A percentile compares a stretch with the other conserved stretches of the same genome.
Evolutionary conservation across 2,888 invertebrate species (phyloP).

Genomic region (Elmis aenea): DNA sequence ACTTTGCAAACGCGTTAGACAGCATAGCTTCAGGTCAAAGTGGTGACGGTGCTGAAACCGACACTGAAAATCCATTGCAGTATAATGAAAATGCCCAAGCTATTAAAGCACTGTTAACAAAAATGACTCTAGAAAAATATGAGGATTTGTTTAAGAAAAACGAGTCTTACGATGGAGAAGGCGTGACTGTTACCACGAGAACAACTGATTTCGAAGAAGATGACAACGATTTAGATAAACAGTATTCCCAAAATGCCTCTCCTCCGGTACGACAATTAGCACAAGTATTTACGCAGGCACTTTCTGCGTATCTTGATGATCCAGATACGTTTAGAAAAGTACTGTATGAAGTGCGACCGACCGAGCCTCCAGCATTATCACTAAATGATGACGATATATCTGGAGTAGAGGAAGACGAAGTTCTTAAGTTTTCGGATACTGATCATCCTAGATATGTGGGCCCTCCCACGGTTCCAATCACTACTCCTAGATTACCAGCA

Average conservation of each 20-base stretch:
- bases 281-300: slow-evolving; percentile 77
- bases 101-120: slow-evolving; percentile 14
- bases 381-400: slow-evolving; percentile 31
- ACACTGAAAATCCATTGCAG: slow-evolving; percentile 5
- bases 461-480: slow-evolving; percentile 47
- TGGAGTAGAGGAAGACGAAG: slow-evolving; percentile 62
- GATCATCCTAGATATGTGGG: slow-evolving; percentile 41
- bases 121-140: slow-evolving; percentile 15
- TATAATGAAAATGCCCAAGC: slow-evolving; percentile 13
- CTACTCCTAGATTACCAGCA: slow-evolving; percentile 17
- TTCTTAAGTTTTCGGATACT: slow-evolving; percentile 72
- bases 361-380: slow-evolving; percentile 60
- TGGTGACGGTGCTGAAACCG: slow-evolving; percentile 10
- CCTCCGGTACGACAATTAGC: slow-evolving; percentile 74
- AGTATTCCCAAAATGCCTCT: slow-evolving; percentile 57
- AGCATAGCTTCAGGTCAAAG: slow-evolving; percentile 29
- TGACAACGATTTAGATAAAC: slow-evolving; percentile 52
- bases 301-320: slow-evolving; percentile 77
- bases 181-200: slow-evolving; percentile 14
- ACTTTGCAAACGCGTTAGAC: slow-evolving; percentile 69
- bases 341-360: slow-evolving; percentile 72
- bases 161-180: slow-evolving; percentile 5
- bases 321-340: slow-evolving; percentile 76
- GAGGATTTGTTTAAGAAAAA: slow-evolving; percentile 47
- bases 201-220: slow-evolving; percentile 25